These are phyloP conservation scores for Teleogryllus occipitalis DNA, from an alignment of 1,140 invertebrate species.

Conservation along the genomic window DNA sequence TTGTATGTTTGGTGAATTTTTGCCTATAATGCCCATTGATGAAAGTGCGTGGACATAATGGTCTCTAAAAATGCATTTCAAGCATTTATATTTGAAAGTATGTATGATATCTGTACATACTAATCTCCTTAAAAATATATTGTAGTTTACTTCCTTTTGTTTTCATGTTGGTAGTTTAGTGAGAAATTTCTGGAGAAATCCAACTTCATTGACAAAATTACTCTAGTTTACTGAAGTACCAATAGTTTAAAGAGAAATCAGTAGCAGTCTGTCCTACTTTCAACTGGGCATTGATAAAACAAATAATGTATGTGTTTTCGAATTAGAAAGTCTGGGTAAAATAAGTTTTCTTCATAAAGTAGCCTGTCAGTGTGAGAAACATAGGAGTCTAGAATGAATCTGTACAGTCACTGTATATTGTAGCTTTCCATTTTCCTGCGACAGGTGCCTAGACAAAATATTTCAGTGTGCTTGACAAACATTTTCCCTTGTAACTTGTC, in stretches of 20 bases:
- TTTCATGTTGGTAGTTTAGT: too few species aligned
- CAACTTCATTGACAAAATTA: too few species aligned
- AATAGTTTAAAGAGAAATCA: neutral
- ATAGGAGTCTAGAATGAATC: neutral
- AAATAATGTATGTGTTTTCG: neutral
- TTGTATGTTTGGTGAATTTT: neutral
- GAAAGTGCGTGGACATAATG: neutral
- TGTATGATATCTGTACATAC: neutral
- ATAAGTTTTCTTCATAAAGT: neutral
- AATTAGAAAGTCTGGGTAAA: neutral
- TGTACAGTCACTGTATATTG: neutral
- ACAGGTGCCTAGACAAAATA: neutral
- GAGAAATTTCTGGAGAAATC: too few species aligned
- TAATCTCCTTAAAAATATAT: neutral
- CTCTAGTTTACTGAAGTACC: neutral
- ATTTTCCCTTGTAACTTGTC: neutral
- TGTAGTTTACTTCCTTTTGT: too few species aligned
- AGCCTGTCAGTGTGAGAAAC: neutral
- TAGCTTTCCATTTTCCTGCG: neutral
- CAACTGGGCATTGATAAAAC: neutral
- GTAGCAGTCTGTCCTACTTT: neutral
- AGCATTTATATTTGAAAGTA: neutral
- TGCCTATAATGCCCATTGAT: neutral
- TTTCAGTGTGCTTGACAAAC: neutral
- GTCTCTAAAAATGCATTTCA: neutral